Conservation (phyloP, 2,888 invertebrate species). For the Andrena praecox region DNA sequence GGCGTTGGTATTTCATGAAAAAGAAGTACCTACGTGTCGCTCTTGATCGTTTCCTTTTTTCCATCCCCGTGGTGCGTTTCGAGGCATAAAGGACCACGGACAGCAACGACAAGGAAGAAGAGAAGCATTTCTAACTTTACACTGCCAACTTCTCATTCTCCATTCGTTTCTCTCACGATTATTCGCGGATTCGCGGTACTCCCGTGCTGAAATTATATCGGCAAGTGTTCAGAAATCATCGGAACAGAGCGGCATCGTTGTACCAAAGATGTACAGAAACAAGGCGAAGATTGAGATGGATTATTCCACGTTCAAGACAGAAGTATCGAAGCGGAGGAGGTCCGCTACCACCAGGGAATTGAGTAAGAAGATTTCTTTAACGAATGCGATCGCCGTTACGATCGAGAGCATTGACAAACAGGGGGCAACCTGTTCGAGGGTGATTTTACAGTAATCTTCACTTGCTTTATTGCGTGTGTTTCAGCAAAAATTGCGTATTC, state of each 20-base stretch:
- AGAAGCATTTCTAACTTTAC: neutral
- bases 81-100: too few relatives aligned
- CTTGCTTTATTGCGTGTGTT: neutral
- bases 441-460: neutral
- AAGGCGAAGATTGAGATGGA: conserved; percentile 81
- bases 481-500: conserved; percentile 86
- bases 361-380: conserved; percentile 83
- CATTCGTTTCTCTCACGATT: neutral
- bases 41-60: neutral
- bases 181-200: neutral
- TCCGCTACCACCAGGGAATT: conserved; percentile 86
- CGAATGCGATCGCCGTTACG: neutral
- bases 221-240: neutral
- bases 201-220: neutral
- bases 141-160: neutral
- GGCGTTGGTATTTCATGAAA: conserved; percentile 35
- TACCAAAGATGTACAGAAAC: conserved; percentile 50
- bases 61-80: neutral
- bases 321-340: conserved; percentile 85
- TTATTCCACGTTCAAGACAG: conserved; percentile 85
- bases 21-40: conserved; percentile 23
- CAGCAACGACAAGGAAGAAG: neutral
- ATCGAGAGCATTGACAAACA: neutral
- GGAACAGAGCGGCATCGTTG: neutral
- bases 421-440: neutral